A percentile compares a stretch with the other conserved stretches of the same genome.
These are phyloP conservation scores for Dromococcyx pavoninus DNA, from an alignment of 2,797 vertebrate species.

Conservation along the genomic window DNA sequence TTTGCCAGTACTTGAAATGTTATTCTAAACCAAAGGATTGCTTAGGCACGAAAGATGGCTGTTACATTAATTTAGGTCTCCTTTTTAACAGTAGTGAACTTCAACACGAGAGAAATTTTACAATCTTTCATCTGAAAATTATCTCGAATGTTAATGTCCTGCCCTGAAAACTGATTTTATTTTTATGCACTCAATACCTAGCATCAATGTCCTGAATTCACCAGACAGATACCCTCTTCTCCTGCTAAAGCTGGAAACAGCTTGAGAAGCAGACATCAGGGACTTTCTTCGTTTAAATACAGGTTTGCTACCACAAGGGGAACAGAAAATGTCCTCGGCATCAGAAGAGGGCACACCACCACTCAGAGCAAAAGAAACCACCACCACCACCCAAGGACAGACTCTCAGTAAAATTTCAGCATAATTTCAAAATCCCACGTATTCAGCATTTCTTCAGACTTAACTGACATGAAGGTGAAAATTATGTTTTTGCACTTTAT, in stretches of 20 bases:
- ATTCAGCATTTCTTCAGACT: background rate
- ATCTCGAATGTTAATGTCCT: background rate
- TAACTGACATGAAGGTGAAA: background rate
- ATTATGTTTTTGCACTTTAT: fast-evolving
- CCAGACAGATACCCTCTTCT: background rate
- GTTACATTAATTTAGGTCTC: background rate
- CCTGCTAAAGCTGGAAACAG: background rate
- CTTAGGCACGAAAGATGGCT: background rate
- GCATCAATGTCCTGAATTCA: background rate
- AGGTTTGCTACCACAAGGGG: background rate
- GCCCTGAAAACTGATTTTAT: background rate
- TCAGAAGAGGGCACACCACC: background rate
- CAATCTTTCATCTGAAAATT: background rate
- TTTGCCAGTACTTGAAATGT: background rate
- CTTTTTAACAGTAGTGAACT: background rate
- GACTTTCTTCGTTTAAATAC: background rate
- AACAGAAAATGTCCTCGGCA: background rate
- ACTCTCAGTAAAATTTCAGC: background rate
- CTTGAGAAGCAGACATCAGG: background rate
- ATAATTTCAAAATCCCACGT: background rate
- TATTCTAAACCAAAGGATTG: background rate
- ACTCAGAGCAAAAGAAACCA: background rate
- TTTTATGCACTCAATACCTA: background rate
- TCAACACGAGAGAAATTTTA: background rate
- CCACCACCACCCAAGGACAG: background rate